Evolutionary conservation across 2,888 invertebrate genomes (phyloP), one percentile per base, ranked within the genome.

Genomic region (Aromia moschata): DNA sequence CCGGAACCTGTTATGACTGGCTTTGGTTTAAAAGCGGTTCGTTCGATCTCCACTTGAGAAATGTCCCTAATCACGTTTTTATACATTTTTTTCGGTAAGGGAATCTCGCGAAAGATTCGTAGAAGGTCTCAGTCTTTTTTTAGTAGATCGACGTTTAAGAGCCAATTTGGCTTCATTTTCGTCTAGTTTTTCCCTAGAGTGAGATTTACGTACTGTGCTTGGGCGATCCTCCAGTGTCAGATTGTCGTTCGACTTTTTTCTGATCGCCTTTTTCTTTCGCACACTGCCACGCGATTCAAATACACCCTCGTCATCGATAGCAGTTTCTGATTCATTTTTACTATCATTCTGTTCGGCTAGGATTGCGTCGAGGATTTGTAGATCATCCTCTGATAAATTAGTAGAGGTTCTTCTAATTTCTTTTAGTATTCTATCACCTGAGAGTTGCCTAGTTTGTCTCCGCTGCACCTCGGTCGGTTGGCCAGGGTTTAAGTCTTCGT

Each of bases 381-480:
- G 49, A 11, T 71, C 83, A 76, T 86, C 86, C 74, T 86, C 85
- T 38, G 84, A 83, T 65, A 86, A 79, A 70, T 86, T 86, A 69
- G 84, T 80, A 0, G 87, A 87, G 71, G 83, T 84, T 69, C 86
- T 80, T 71, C 85, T 80, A 45, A 85, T 74, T 47, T 77, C 73
- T 44, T 76, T 75, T 15, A 80, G 63, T 12, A 79, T 60, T 58
- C 79, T 74, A 14, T 78, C 77, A 51, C 71, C 72, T 1, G 79
- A 74, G 41, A 71, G 59, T 57, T 77, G 75, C 11, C 77, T 67
- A 57, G 77, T 78, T 67, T 80, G 79, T 36, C 82, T 76, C 9
- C 84, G 74, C 41, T 84, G 75, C 10, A 80, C 72, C 10, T 74
- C 75, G 5, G 70, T 68, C 0, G 80, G 78, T 59, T 81, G 84